Evolutionary conservation across 2,797 vertebrate species (phyloP).

Genomic region (Chiloscyllium punctatum): DNA sequence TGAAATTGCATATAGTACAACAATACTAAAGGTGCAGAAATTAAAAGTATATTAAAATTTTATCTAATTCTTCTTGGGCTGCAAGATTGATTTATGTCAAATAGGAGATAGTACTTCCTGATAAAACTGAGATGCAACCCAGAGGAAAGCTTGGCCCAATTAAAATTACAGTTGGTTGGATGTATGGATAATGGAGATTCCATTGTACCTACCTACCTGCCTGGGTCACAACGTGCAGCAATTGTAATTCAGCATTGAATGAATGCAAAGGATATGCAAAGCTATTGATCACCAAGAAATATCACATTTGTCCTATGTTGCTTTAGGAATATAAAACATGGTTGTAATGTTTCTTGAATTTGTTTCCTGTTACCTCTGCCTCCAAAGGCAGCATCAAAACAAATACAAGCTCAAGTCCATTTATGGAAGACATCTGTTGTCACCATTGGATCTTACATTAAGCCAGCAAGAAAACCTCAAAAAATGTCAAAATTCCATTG

Average conservation of each 20-base stretch:
- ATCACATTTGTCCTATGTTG: neutral
- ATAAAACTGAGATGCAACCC: neutral
- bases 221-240: neutral
- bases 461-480: neutral
- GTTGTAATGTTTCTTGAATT: neutral
- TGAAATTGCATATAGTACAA: neutral
- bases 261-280: neutral
- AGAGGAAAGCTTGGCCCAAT: neutral
- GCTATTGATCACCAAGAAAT: neutral
- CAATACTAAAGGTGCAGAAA: neutral
- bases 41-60: neutral
- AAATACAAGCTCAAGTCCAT: neutral
- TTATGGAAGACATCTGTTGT: too few species aligned
- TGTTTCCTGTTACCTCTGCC: neutral
- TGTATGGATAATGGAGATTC: neutral
- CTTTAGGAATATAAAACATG: neutral
- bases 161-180: neutral
- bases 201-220: neutral
- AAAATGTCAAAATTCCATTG: neutral
- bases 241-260: neutral
- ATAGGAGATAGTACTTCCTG: neutral
- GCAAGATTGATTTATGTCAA: neutral
- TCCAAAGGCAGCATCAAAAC: neutral
- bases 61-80: neutral
- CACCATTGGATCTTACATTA: neutral